Base-by-base conservation (phyloP, 2,888 invertebrate species). In the Pediacus dermestoides region DNA sequence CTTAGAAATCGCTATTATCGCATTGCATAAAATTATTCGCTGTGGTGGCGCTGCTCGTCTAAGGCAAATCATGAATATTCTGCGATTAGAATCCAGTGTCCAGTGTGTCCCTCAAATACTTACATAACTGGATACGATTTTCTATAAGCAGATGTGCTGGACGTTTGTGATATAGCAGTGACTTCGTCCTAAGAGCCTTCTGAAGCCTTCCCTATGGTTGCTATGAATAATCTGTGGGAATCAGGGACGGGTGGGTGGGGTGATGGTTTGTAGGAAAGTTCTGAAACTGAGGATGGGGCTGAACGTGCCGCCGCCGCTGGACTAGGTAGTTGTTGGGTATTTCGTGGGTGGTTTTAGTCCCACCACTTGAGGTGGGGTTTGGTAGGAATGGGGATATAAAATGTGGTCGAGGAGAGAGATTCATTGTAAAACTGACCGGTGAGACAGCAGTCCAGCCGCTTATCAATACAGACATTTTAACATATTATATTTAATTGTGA, bases 141-240 rank as follows among this genome's bases (percentile, higher is more conserved):
- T 15, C 79, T 74, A 68, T 88, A 88, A 44, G 88, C 90, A 1
- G 89, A 90, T 10, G 89, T 90, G 52, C 88, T 89, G 0, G 89
- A 88, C 1, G 87, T 88, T 66, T 86, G 85, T 2, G 87, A 87
- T 42, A 86, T 75, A 28, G 71, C 70, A 50, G 74, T 78, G 63
- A 85, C 83, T 62, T 87, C 87, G 66, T 88, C 87, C 78, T 85
- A 87, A 0, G 85, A 86, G 2, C 85, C 79, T 67, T 87, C 87
- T 0, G 81, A 75, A 7, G 53, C 48, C 50, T 62, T 63, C 13
- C 53, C 57, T 31, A 68, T 58, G 13, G 60, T 62, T 1, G 66
- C 60, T 12, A 70, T 68, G 12, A 68, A 48, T 21, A 70, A 42
- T 11, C 63, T 52, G 42, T 69, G 69, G 3, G 62, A 63, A 45